A percentile compares a stretch with the other conserved stretches of the same genome.
Conservation (phyloP, 2,113 vertebrate species). For the Hyaena hyaena region DNA sequence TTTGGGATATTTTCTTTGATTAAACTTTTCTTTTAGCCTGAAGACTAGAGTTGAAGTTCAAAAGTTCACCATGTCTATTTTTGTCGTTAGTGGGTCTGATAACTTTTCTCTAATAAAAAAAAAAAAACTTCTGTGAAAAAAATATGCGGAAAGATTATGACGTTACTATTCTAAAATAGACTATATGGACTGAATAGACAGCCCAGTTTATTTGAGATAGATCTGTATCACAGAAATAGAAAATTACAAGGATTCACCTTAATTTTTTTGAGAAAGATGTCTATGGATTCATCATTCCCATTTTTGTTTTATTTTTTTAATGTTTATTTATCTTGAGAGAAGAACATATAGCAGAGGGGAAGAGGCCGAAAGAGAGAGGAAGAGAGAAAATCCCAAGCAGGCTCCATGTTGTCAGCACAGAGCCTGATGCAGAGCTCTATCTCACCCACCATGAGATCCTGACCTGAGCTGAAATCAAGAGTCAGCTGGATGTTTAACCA, state of each 20-base stretch:
- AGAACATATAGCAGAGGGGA: no score
- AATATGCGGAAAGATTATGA: not conserved
- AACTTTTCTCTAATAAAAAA: slow-evolving; percentile 62
- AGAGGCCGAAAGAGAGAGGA: no score
- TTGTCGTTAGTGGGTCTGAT: slow-evolving; percentile 80
- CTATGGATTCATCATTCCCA: not conserved
- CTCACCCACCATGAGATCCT: no score
- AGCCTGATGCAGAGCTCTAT: no score
- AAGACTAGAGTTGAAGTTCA: slow-evolving; percentile 85
- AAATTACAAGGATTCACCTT: not conserved
- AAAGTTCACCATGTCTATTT: slow-evolving; percentile 82
- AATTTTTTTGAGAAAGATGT: not conserved
- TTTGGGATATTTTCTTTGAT: slow-evolving; percentile 79
- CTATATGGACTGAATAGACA: not conserved
- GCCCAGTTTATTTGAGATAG: not conserved
- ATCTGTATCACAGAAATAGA: not conserved
- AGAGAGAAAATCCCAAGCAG: no score
- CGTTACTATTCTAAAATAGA: not conserved
- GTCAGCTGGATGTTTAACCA: no score
- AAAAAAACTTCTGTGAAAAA: slow-evolving; percentile 27
- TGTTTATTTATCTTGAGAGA: no score
- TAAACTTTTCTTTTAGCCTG: slow-evolving; percentile 82
- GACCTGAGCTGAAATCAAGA: no score
- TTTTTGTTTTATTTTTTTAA: not conserved
- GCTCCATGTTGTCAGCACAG: no score